These are phyloP conservation scores for Coranthus polyacanthus DNA, from an alignment of 2,797 vertebrate genomes.

Conservation along the genomic window DNA sequence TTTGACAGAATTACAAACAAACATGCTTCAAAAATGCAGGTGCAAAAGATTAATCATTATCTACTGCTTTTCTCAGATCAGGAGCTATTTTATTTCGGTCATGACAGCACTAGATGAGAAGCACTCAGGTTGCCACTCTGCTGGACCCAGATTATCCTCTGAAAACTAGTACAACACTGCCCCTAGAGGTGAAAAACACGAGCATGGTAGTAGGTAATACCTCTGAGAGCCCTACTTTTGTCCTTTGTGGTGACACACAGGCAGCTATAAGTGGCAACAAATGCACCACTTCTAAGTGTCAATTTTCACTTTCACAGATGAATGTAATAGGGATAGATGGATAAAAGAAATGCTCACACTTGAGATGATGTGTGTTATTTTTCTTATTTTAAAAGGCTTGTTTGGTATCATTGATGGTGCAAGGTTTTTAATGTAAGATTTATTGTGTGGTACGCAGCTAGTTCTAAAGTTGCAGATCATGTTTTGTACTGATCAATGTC, in stretches of 20 bases:
- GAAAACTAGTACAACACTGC: conserved; percentile 60
- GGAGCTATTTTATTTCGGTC: conserved; percentile 29
- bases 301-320: too few relatives aligned
- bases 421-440: not conserved
- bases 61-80: not conserved
- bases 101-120: conserved; percentile 29
- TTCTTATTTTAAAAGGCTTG: not conserved
- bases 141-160: conserved; percentile 9
- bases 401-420: conserved; percentile 2
- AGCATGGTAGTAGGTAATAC: not conserved
- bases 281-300: too few relatives aligned
- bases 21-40: not conserved
- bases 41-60: conserved; percentile 27
- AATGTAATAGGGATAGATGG: too few relatives aligned
- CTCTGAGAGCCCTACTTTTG: not conserved
- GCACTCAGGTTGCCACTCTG: conserved; percentile 15
- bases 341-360: too few relatives aligned
- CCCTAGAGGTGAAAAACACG: conserved; percentile 48
- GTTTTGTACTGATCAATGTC: not conserved
- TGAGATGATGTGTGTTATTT: too few relatives aligned
- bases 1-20: conserved; percentile 15
- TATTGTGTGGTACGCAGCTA: not conserved
- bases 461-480: not conserved
- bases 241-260: too few relatives aligned
- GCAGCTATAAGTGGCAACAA: too few relatives aligned